These are phyloP conservation scores for Myiozetetes cayanensis DNA, from an alignment of 2,113 vertebrate genomes.

Conservation along the genomic window DNA sequence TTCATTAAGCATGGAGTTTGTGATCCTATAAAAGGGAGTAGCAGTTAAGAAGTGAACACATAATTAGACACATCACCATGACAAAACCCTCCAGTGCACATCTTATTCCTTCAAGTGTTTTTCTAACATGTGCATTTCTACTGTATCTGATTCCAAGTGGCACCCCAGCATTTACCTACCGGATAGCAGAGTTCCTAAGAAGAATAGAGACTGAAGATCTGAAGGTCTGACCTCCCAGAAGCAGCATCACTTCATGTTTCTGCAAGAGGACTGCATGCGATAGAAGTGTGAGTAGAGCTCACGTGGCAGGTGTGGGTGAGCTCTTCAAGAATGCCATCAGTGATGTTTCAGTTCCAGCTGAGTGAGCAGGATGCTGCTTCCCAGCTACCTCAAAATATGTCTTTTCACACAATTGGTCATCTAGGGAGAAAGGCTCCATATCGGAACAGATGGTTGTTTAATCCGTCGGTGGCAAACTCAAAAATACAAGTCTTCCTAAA, in stretches of 20 bases:
- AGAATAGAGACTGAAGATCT: not conserved
- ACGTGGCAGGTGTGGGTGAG: not conserved
- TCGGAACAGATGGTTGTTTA: not conserved
- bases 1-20: not conserved
- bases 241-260: not conserved
- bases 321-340: not conserved
- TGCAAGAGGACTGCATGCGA: not conserved
- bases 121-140: not conserved
- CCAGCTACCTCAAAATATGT: not conserved
- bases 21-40: not conserved
- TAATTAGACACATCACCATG: not conserved
- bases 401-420: not conserved
- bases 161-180: not conserved
- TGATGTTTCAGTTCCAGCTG: not conserved
- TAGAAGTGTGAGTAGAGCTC: not conserved
- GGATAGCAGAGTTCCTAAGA: not conserved
- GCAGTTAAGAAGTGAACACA: not conserved
- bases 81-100: not conserved
- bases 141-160: not conserved
- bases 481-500: not conserved
- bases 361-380: not conserved
- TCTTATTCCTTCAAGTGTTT: not conserved
- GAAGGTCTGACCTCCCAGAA: not conserved
- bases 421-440: not conserved
- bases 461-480: not conserved